Evolutionary conservation across 2,888 invertebrate genomes (phyloP).

Genomic region (Disparrhopalites patrizii): DNA sequence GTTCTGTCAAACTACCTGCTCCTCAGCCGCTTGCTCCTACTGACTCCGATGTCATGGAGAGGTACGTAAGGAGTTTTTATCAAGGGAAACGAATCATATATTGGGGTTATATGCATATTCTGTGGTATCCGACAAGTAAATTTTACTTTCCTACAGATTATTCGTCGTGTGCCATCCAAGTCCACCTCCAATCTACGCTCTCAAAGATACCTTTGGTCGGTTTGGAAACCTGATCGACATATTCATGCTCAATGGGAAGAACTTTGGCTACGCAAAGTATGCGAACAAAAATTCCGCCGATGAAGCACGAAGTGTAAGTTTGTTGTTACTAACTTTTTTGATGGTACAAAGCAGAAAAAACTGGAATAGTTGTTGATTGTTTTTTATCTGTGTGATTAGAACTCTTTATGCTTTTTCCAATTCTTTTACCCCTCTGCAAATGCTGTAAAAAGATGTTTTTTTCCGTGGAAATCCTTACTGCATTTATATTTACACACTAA

Average conservation of each 20-base stretch:
- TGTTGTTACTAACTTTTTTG: constrained; percentile 2
- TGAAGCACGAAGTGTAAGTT: constrained; percentile 64
- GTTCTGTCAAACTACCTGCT: constrained; percentile 66
- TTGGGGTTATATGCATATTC: too few relatives aligned
- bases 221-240: constrained; percentile 88
- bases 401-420: too few relatives aligned
- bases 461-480: too few relatives aligned
- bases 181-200: constrained; percentile 70
- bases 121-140: too few relatives aligned
- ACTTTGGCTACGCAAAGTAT: constrained; percentile 89
- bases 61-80: constrained; percentile 50
- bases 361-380: too few relatives aligned
- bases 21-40: constrained; percentile 57
- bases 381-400: too few relatives aligned
- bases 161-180: constrained; percentile 59
- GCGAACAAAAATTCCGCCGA: constrained; percentile 70
- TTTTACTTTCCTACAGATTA: constrained; percentile 49
- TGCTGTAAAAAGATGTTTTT: too few relatives aligned
- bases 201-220: constrained; percentile 83
- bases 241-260: constrained; percentile 81
- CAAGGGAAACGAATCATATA: too few relatives aligned
- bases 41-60: constrained; percentile 53
- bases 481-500: too few relatives aligned
- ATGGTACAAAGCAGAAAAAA: too few relatives aligned
- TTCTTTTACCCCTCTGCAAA: too few relatives aligned